A percentile compares a stretch with the other conserved stretches of the same genome.
Evolutionary conservation across 2,113 vertebrate species (phyloP).

Genomic region (Otus sunia): DNA sequence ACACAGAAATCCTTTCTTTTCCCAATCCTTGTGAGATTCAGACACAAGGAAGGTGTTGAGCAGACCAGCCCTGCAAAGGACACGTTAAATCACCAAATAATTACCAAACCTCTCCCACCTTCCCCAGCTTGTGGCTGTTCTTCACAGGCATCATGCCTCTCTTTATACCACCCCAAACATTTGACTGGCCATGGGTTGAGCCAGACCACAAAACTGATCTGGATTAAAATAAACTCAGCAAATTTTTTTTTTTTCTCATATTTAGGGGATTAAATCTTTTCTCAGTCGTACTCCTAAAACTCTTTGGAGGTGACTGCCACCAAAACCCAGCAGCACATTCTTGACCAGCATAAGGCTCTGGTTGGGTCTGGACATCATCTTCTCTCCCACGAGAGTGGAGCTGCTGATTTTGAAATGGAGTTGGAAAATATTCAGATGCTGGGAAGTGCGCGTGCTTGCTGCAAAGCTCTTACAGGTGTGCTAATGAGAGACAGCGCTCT

Average conservation of each 20-base stretch:
- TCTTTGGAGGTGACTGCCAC: background rate
- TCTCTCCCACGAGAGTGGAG: background rate
- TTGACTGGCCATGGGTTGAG: background rate
- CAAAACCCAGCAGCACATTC: background rate
- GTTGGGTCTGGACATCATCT: background rate
- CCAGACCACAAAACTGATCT: background rate
- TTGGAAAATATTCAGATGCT: background rate
- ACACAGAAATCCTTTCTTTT: background rate
- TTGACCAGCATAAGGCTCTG: background rate
- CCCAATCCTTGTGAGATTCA: background rate
- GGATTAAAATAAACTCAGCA: background rate
- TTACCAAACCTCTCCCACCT: background rate
- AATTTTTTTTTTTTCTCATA: background rate
- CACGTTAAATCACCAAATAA: background rate
- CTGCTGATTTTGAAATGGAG: background rate
- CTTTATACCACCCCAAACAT: no score
- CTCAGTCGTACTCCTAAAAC: background rate
- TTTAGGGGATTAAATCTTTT: background rate
- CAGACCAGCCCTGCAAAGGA: background rate
- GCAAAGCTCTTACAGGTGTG: constrained; percentile 37
- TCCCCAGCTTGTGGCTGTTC: background rate
- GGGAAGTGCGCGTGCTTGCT: background rate
- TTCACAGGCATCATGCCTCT: background rate
- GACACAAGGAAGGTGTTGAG: background rate
- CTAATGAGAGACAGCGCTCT: constrained; percentile 13